A percentile compares a stretch with the other conserved stretches of the same genome.
Conservation (phyloP, 2,888 invertebrate species). For the Tetropium fuscum region DNA sequence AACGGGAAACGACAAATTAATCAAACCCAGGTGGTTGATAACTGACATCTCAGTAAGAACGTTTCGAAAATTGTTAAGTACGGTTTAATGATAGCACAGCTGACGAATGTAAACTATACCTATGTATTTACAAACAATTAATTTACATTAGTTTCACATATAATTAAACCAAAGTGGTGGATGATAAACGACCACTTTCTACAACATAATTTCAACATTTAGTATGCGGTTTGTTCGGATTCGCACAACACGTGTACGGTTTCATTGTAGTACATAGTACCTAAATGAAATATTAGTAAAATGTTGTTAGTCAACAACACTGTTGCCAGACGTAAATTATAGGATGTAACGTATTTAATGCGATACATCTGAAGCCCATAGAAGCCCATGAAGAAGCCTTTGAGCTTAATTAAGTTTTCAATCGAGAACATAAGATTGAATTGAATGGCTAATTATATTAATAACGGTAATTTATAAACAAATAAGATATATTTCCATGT, state of each 20-base stretch:
- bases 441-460: too few relatives aligned
- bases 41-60: too few relatives aligned
- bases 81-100: too few relatives aligned
- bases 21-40: too few relatives aligned
- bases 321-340: slow-evolving; percentile 6
- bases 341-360: background rate
- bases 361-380: background rate
- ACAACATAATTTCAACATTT: slow-evolving; percentile 24
- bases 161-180: slow-evolving; percentile 6
- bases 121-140: too few relatives aligned
- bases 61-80: too few relatives aligned
- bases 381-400: background rate
- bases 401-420: slow-evolving; percentile 1
- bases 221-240: slow-evolving; percentile 12
- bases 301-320: slow-evolving; percentile 4
- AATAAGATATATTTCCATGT: too few relatives aligned
- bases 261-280: slow-evolving; percentile 12
- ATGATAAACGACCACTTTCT: slow-evolving; percentile 17
- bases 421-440: too few relatives aligned
- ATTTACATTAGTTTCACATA: background rate
- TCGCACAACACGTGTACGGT: slow-evolving; percentile 19
- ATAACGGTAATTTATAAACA: too few relatives aligned
- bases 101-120: too few relatives aligned
- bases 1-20: too few relatives aligned
- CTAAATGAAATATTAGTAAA: slow-evolving; percentile 26